These are phyloP conservation scores for Aleadryas rufinucha DNA, from an alignment of 2,113 vertebrate genomes.

Conservation along the genomic window DNA sequence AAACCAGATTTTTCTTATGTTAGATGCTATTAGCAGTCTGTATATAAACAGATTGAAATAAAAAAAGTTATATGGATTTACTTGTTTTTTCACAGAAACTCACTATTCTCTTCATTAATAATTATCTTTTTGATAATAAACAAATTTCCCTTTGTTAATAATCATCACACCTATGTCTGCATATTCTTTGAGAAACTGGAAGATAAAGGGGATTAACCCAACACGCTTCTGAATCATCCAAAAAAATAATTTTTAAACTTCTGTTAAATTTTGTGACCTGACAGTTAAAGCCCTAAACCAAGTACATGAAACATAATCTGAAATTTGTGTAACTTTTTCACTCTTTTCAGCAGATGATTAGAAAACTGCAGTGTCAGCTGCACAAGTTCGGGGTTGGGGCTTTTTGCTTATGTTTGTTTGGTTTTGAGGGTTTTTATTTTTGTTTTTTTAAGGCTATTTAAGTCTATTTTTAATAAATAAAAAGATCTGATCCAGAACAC, in stretches of 20 bases:
- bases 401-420: neutral
- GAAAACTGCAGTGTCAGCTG: neutral
- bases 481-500: neutral
- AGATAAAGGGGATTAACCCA: neutral
- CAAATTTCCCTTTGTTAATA: neutral
- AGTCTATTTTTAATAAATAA: neutral
- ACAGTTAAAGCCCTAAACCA: neutral
- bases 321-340: neutral
- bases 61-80: neutral
- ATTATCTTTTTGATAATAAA: neutral
- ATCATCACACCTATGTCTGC: neutral
- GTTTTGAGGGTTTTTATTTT: neutral
- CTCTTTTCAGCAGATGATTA: neutral
- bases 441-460: neutral
- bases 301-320: neutral
- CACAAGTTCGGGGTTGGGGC: accelerated
- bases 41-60: neutral
- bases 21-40: neutral
- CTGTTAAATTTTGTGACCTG: neutral
- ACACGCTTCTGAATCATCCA: neutral
- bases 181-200: neutral
- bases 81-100: neutral
- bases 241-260: neutral
- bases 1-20: accelerated
- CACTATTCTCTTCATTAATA: neutral